Conservation (phyloP, 2,888 invertebrate genomes). For the Drosophila austrosaltans region DNA sequence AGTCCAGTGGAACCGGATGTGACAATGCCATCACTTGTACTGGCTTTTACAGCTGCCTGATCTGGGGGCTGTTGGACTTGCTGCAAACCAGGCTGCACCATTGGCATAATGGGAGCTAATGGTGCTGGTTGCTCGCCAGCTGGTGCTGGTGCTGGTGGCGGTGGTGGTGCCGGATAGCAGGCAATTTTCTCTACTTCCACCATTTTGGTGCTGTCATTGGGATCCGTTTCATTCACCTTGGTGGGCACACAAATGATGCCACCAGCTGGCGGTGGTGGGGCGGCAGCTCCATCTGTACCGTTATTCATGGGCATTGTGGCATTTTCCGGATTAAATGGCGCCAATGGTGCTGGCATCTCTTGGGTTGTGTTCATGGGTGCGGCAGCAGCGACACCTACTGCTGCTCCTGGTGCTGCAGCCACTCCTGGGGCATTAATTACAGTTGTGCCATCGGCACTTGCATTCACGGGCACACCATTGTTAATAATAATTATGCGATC, state of each 20-base stretch:
- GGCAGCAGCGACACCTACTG: conserved; percentile 33
- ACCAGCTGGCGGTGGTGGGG: conserved; percentile 68
- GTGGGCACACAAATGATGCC: conserved; percentile 81
- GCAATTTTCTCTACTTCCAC: conserved; percentile 80
- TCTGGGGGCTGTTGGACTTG: conserved; percentile 66
- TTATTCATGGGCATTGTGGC: conserved; percentile 53
- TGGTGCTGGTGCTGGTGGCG: conserved; percentile 65
- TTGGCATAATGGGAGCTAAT: conserved; percentile 68
- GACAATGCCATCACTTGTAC: conserved; percentile 21
- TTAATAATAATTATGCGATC: conserved; percentile 82
- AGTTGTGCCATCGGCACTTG: conserved; percentile 59
- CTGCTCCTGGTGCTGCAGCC: conserved; percentile 47
- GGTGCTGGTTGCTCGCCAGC: conserved; percentile 59
- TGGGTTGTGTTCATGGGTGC: conserved; percentile 43
- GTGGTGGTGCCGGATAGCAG: conserved; percentile 81
- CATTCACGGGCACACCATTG: conserved; percentile 78
- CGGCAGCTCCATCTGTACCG: conserved; percentile 48
- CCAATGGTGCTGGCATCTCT: conserved; percentile 53
- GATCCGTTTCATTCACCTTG: conserved; percentile 82
- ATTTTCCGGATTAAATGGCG: conserved; percentile 53
- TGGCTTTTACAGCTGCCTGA: conserved; percentile 67
- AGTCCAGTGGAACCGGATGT: background rate
- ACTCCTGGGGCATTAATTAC: conserved; percentile 52
- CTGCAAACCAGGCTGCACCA: conserved; percentile 56
- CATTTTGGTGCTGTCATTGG: conserved; percentile 79